Evolutionary conservation across 2,888 invertebrate genomes (phyloP), one percentile per base, ranked within the genome.

Genomic region (Meloe dianella): DNA sequence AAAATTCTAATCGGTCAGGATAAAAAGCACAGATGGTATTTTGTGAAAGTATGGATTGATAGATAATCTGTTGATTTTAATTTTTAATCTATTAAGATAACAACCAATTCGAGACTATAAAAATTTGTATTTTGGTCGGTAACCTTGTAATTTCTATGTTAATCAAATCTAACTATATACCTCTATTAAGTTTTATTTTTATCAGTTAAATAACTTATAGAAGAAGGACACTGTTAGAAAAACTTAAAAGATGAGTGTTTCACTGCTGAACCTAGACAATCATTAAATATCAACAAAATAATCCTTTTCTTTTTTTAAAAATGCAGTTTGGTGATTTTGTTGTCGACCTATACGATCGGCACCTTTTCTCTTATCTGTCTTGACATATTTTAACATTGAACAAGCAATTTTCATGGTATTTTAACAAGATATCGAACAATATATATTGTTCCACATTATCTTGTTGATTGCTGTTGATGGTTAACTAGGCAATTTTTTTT

Each of bases 381-480:
- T 51, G 51, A 47, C 47, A 47, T 47, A 47, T 47, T 47, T 51
- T 51, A 51, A 24, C 51, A 51, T 51, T 7, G 57, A 30, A 47
- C 61, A 54, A 27, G 61, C 29, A 63, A 66, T 66, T 66, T 66
- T 63, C 62, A 62, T 60, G 63, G 66, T 66, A 66, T 66, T 66
- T 66, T 66, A 66, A 66, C 66, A 66, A 66, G 66, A 66, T 59
- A 51, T 51, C 51, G 20, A 51, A 51, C 51, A 51, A 51, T 51
- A 51, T 24, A 51, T 3, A 51, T n/a, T n/a, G 51, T 51, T 12
- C 22, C 5, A 51, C 51, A 51, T 51, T 51, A 24, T 51, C 20
- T 47, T 47, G 47, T 20, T 47, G 47, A 47, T 47, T 51, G 51
- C 24, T 12, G 51, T 51, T 51, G 51, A 51, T 51, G 24, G 51